Evolutionary conservation across 2,113 vertebrate genomes (phyloP), one percentile per base, ranked within the genome.

Genomic region (Ancistrus triradiatus): DNA sequence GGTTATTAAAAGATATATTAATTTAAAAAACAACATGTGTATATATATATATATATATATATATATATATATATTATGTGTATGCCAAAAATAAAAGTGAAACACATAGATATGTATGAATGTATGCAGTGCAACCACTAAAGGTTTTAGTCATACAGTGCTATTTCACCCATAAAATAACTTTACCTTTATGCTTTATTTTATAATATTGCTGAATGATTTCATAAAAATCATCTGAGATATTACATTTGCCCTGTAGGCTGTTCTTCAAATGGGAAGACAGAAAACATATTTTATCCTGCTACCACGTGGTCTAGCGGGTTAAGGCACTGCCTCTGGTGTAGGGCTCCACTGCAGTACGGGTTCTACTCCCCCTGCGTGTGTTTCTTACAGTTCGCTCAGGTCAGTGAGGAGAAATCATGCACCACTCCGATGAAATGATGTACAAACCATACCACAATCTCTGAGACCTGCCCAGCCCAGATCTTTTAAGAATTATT

Each of bases 361-460:
- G 17, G 63, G 35, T 66, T 66, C 64, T 4, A 66, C 28, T 6
- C 64, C 35, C 42, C 2, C 13, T 3, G 6, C 0, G 2, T 7
- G 28, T 15, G 24, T 6, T 38, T 37, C 15, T n/a, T 56, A 8
- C 7, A 1, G 25, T 35, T 10, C 18, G 15, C 21, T 35, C 27
- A 31, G 66, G 71, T 74, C 71, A 6, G n/a, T 74, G 71, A 74
- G 1, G 71, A 74, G 40, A 69, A 69, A 65, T 48, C 60, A 73
- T 74, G 71, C 66, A 74, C 71, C 71, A 69, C 71, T 59, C 71
- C 69, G 71, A 69, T 60, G 4, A 11, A 6, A n/a, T 74, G 71
- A 69, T 65, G 66, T 5, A 44, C 3, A 40, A n/a, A n/a, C 11
- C 31, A 3, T 43, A 65, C 66, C 47, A 48, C 19, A 53, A 4